Evolutionary conservation across 1,140 invertebrate genomes (phyloP).

Genomic region (Bursaphelenchus mucronatus): DNA sequence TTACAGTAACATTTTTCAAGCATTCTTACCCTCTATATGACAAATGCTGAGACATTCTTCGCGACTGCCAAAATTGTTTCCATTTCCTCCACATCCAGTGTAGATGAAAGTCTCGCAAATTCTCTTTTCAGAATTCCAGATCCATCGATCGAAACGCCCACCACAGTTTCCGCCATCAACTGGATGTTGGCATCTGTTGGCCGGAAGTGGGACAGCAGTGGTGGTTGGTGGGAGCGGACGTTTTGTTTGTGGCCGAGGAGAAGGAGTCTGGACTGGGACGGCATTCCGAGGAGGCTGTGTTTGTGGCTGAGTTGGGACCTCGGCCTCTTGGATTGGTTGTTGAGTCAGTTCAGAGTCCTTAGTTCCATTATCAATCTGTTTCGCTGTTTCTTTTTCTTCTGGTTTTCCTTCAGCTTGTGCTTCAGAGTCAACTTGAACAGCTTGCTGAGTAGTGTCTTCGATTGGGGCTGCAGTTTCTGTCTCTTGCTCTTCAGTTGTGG

Average conservation of each 20-base stretch:
- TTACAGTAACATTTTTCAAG: not conserved
- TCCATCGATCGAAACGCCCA: conserved; percentile 55
- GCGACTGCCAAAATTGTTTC: conserved; percentile 67
- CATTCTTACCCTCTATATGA: not conserved
- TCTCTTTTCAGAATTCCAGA: conserved; percentile 66
- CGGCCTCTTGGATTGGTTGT: not conserved
- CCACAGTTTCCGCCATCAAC: conserved; percentile 47
- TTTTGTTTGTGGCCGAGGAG: conserved; percentile 28
- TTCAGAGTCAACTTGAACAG: no score
- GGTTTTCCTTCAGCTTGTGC: no score
- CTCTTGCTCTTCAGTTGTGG: no score
- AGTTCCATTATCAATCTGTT: no score
- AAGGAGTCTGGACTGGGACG: conserved; percentile 15
- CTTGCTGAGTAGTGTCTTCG: no score
- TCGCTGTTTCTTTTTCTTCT: no score
- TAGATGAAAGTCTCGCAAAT: conserved; percentile 72
- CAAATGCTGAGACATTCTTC: conserved; percentile 53
- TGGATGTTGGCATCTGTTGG: conserved; percentile 54
- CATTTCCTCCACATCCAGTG: conserved; percentile 78
- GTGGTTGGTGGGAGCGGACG: conserved; percentile 21
- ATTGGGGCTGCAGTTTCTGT: no score
- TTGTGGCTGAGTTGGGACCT: conserved; percentile 11
- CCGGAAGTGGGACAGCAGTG: conserved; percentile 31
- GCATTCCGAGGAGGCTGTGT: not conserved
- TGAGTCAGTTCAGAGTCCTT: not conserved